A percentile compares a stretch with the other conserved stretches of the same genome.
Evolutionary conservation across 2,888 invertebrate genomes (phyloP).

Genomic region (Campopleginae sp.): DNA sequence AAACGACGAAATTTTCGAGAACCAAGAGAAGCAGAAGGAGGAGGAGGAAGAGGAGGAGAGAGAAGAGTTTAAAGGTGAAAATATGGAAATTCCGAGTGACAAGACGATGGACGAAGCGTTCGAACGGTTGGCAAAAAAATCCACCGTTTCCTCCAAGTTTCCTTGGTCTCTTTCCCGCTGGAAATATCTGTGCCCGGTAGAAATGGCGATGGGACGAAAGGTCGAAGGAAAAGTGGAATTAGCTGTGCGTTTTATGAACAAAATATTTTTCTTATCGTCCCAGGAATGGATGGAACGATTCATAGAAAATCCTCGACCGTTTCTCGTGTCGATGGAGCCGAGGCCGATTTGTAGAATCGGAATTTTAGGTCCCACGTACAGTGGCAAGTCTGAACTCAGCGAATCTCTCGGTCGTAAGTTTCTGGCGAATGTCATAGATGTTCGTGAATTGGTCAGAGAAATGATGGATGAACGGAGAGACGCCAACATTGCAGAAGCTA

Average conservation of each 20-base stretch:
- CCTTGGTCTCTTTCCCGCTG: constrained; percentile 86
- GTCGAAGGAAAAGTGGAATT: constrained; percentile 85
- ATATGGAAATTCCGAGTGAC: constrained; percentile 50
- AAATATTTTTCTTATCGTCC: constrained; percentile 87
- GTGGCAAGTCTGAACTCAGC: constrained; percentile 87
- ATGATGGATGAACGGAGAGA: constrained; percentile 66
- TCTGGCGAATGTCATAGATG: constrained; percentile 84
- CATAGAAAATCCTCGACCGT: constrained; percentile 87
- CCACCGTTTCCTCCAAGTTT: constrained; percentile 79
- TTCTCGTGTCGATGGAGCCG: constrained; percentile 86
- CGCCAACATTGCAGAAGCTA: constrained; percentile 71
- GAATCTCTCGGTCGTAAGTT: constrained; percentile 86
- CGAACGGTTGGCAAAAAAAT: constrained; percentile 75
- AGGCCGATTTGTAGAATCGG: constrained; percentile 87
- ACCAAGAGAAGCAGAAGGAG: constrained; percentile 47
- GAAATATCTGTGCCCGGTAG: constrained; percentile 88
- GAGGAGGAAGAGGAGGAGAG: constrained; percentile 19
- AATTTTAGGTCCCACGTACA: constrained; percentile 86
- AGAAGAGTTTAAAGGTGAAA: constrained; percentile 12
- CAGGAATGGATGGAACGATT: constrained; percentile 85
- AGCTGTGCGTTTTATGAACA: constrained; percentile 87
- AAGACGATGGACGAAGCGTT: constrained; percentile 79
- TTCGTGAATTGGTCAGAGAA: constrained; percentile 75
- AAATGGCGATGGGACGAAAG: constrained; percentile 86
- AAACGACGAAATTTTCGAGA: constrained; percentile 49